Evolutionary conservation across 2,888 invertebrate species (phyloP), one percentile per base, ranked within the genome.

Genomic region (Orthonevra nobilis): DNA sequence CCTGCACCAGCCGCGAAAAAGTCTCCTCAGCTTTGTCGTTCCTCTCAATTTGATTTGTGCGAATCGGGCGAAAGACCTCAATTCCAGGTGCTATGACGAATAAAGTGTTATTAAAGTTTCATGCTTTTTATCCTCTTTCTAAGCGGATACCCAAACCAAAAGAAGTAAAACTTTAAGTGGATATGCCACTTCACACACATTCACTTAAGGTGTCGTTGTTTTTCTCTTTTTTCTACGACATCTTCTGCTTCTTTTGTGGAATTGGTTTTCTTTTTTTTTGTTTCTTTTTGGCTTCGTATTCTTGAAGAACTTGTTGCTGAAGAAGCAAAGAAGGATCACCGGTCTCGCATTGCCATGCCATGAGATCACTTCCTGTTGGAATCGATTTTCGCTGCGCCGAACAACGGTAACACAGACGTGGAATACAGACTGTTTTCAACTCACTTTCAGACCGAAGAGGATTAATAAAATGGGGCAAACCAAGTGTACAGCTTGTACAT

Each of bases 311-410:
- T 58, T 38, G 77, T 72, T 70, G 50, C 63, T 30, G 42, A n/a
- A 17, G 3, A 50, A 12, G 10, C 7, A 3, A 15, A 46, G 10
- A 19, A 17, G 17, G 17, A 23, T 9, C 23, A 12, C 28, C 17
- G 2, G 7, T 36, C 38, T 72, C 52, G 58, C 63, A n/a, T n/a
- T n/a, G n/a, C n/a, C n/a, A 64, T 74, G 64, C 61, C 61, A 56
- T 60, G 46, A 34, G 72, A 79, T 72, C 77, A 66, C 73, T 79
- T 79, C 79, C 79, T 73, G 79, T 68, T 79, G 66, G 48, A 73
- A 73, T 73, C 61, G 73, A 73, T 79, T 79, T 66, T 60, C 60
- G 32, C 52, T 32, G 36, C 17, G 10, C 40, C 36, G 10, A 9
- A 7, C 44, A 63, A 73, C 36, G 50, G 44, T 58, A 46, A 40